Percentiles rank a stretch among this genome's conserved stretches.
Evolutionary conservation across 2,113 vertebrate species (phyloP).

Genomic region (Oreocharis arfaki): DNA sequence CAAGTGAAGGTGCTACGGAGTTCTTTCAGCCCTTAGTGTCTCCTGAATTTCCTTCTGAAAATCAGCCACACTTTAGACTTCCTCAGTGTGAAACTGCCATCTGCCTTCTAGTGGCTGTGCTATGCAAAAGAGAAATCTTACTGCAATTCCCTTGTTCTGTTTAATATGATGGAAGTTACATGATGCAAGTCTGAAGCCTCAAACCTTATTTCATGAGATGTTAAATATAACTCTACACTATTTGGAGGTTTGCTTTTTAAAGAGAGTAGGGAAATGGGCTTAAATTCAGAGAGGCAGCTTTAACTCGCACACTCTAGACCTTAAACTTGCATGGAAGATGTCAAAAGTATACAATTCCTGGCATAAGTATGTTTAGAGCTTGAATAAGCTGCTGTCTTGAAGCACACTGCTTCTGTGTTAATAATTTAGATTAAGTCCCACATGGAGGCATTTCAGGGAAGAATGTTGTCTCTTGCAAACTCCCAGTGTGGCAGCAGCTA

Average conservation of each 20-base stretch:
- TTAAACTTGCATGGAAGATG: background rate
- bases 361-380: background rate
- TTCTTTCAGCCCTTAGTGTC: background rate
- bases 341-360: background rate
- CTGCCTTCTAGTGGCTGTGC: slow-evolving; percentile 5
- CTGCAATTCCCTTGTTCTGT: background rate
- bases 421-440: background rate
- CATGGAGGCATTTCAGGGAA: background rate
- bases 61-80: background rate
- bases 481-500: background rate
- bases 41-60: background rate
- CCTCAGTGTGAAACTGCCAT: background rate
- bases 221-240: background rate
- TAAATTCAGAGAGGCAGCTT: background rate
- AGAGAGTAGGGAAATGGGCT: background rate
- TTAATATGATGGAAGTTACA: background rate
- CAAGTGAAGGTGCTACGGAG: background rate
- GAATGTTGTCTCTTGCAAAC: background rate
- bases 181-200: background rate
- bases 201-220: background rate
- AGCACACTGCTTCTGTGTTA: background rate
- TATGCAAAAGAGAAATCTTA: background rate
- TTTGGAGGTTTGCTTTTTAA: background rate
- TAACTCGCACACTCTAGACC: background rate
- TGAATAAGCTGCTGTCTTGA: background rate